A percentile compares a stretch with the other conserved stretches of the same genome.
These are phyloP conservation scores for Dolichoris vasculosae DNA, from an alignment of 1,140 invertebrate species.

Conservation along the genomic window DNA sequence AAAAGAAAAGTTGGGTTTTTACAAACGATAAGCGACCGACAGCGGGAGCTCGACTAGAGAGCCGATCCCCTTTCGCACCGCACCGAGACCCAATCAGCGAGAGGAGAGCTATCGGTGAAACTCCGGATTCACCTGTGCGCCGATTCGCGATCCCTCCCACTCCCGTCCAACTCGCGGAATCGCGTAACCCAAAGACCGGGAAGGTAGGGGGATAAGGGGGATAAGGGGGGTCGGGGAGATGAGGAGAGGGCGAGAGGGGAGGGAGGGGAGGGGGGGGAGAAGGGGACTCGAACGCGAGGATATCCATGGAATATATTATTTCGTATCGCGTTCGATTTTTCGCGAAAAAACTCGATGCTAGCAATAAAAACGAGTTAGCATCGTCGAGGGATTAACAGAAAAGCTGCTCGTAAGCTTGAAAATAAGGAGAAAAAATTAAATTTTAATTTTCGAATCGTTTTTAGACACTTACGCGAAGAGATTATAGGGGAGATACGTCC, in stretches of 20 bases:
- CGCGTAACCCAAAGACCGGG: constrained; percentile 3
- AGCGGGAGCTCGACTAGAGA: background rate
- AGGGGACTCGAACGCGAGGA: background rate
- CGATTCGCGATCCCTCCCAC: background rate
- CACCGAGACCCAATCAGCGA: background rate
- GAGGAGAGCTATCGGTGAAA: background rate
- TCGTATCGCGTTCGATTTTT: background rate
- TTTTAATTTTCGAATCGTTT: constrained; percentile 6
- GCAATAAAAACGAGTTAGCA: background rate
- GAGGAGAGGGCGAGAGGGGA: background rate
- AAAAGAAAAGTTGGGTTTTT: background rate
- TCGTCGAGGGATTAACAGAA: background rate
- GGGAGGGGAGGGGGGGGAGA: background rate
- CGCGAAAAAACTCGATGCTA: constrained; percentile 4
- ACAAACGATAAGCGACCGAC: background rate
- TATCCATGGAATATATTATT: background rate
- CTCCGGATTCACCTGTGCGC: background rate
- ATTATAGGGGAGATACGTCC: constrained; percentile 11
- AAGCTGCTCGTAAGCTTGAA: background rate
- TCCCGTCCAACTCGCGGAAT: background rate
- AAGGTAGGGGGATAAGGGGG: background rate
- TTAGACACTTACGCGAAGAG: constrained; percentile 18
- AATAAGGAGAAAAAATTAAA: background rate
- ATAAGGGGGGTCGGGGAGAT: background rate
- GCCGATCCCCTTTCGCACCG: background rate